phyloP scores from a whole-genome alignment of 2,888 invertebrate genomes.

The Hetaerina titia region DNA sequence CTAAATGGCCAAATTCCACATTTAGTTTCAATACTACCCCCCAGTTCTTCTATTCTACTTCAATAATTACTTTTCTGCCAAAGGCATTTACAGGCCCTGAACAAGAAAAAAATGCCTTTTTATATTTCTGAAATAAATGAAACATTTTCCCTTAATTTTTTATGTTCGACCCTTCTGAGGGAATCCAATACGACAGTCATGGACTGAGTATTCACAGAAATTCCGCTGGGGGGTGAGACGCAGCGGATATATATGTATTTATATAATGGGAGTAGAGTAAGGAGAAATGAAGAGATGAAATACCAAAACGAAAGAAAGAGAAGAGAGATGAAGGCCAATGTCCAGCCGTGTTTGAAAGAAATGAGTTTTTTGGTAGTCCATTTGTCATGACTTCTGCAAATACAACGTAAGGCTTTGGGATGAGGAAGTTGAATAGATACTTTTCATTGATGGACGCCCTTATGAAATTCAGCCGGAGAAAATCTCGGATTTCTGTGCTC shows the following conservation, averaged over 20 bases:
- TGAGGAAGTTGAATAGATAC: too few relatives aligned
- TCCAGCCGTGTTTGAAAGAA: neutral
- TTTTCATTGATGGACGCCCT: too few relatives aligned
- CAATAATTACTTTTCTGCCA: neutral
- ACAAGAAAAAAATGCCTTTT: neutral
- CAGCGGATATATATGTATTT: neutral
- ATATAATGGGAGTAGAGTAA: neutral
- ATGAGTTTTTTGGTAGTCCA: neutral
- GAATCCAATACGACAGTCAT: neutral
- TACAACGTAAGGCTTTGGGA: neutral
- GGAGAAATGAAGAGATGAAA: neutral
- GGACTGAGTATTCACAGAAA: neutral
- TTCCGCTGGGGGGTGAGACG: neutral
- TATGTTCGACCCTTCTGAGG: neutral
- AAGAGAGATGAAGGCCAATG: neutral
- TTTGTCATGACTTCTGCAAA: neutral
- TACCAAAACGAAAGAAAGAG: neutral
- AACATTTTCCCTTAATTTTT: neutral
- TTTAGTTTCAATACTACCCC: too few relatives aligned
- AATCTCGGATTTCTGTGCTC: too few relatives aligned
- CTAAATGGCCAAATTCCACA: too few relatives aligned
- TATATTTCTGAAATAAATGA: neutral
- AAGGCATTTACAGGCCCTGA: neutral
- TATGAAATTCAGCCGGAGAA: too few relatives aligned
- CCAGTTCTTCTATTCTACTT: too few relatives aligned